Base-by-base conservation (phyloP, 2,797 vertebrate species). In the Lithobates sylvaticus region DNA sequence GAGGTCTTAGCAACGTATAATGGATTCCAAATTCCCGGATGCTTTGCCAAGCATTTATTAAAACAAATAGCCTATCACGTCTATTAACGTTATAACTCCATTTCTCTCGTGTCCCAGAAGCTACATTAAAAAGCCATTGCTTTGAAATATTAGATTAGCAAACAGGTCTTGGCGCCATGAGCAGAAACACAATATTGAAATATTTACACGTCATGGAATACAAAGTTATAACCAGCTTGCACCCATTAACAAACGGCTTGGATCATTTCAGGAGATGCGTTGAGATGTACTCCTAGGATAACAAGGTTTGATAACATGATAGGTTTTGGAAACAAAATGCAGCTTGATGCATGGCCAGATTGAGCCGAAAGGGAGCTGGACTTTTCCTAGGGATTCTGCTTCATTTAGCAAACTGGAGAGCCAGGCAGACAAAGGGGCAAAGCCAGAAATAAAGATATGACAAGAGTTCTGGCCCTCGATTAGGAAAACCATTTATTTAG, bases 121-220 rank as follows among this genome's bases (percentile, higher is more conserved):
- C 67, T 76, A 64, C 79, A 86, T 86, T 78, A 86, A 82, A 86
- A 72, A 86, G 85, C 77, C 74, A 86, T 78, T 77, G 78, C 79
- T 61, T 71, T 86, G 85, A 86, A 86, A 82, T 83, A 86, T 86
- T 50, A 70, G 68, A 72, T 72, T 86, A 76, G 74, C 85, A 86
- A 83, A 78, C 64, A 82, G 81, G 76, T 77, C 85, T 65, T 82
- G 79, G 74, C 79, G 26, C 73, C 74, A 78, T 71, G 71, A 23
- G 54, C 61, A 82, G 50, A 82, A 77, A 65, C 76, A 82, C 64
- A 82, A 82, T 85, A 71, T 83, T 78, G 50, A 82, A 86, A 86
- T 82, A 86, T 81, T 77, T 80, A 86, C 54, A 36, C 29, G 47
- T 77, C 50, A 64, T 26, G 26, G 65, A 78, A 42, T 77, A 64